These are phyloP conservation scores for Pagetopsis macropterus DNA, from an alignment of 2,797 vertebrate species.

Conservation along the genomic window DNA sequence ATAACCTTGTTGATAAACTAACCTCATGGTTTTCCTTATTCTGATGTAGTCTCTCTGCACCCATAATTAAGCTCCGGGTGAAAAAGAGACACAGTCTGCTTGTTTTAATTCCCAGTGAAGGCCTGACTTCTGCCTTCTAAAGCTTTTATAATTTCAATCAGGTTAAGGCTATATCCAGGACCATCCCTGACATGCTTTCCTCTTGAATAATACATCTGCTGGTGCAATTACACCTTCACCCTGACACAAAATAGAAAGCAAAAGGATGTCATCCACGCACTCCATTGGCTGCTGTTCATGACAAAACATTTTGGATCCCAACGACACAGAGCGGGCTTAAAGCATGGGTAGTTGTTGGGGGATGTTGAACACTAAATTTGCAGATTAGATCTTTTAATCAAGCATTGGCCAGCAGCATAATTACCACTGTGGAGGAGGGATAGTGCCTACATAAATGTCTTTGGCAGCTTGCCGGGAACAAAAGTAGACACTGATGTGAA, in stretches of 20 bases:
- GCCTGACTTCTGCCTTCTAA: conserved; percentile 26
- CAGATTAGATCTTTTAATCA: conserved; percentile 80
- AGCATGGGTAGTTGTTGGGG: conserved; percentile 65
- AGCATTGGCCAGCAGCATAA: conserved; percentile 70
- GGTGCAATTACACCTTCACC: conserved; percentile 70
- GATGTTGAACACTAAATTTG: conserved; percentile 72
- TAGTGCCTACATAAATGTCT: conserved; percentile 71
- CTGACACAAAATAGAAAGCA: conserved; percentile 65
- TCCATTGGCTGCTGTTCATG: conserved; percentile 51
- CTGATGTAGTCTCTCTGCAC: conserved; percentile 1
- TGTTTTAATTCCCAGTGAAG: conserved; percentile 23
- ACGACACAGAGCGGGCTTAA: conserved; percentile 44
- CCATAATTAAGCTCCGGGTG: conserved; percentile 28
- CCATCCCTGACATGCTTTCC: conserved; percentile 44
- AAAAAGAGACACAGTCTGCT: conserved; percentile 32
- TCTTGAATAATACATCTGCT: conserved; percentile 71
- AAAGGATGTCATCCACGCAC: conserved; percentile 60
- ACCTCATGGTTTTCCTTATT: not conserved
- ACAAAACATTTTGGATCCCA: conserved; percentile 44
- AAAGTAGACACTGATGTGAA: conserved; percentile 72
- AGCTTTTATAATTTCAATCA: conserved; percentile 38
- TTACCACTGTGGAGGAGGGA: conserved; percentile 73
- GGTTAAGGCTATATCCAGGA: conserved; percentile 38
- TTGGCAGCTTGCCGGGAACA: conserved; percentile 68
- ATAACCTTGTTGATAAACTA: not conserved